A percentile compares a stretch with the other conserved stretches of the same genome.
phyloP scores from a whole-genome alignment of 2,888 invertebrate species.

The Ophion ellenae region DNA sequence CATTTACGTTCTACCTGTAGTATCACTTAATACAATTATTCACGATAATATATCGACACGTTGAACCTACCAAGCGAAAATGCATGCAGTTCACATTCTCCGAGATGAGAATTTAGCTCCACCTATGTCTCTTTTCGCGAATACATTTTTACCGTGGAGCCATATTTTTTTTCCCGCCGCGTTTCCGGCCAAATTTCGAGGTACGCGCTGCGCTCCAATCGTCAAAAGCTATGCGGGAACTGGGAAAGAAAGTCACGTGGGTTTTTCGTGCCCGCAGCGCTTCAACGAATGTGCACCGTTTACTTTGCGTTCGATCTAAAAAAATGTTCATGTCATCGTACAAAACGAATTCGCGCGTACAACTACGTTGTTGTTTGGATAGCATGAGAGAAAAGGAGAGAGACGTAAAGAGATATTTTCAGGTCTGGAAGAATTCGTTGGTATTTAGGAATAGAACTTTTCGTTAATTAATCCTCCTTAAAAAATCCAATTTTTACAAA shows the following conservation, averaged over 20 bases:
- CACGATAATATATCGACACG: constrained; percentile 24
- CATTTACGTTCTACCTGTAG: constrained; percentile 47
- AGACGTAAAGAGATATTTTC: neutral
- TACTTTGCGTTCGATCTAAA: neutral
- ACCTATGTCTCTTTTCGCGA: constrained; percentile 12
- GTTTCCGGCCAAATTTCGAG: neutral
- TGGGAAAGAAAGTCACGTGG: neutral
- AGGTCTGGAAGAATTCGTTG: neutral
- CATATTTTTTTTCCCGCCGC: neutral
- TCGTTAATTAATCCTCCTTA: neutral
- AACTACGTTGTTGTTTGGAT: neutral
- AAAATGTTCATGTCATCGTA: neutral
- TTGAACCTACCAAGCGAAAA: constrained; percentile 55
- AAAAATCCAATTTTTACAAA: neutral
- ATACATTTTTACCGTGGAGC: neutral
- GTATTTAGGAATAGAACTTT: neutral
- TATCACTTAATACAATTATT: neutral
- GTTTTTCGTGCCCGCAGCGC: neutral
- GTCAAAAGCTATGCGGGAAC: neutral
- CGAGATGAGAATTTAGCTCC: constrained; percentile 45
- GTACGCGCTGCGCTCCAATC: neutral
- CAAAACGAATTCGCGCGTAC: neutral
- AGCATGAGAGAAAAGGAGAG: neutral
- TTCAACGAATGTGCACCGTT: neutral
- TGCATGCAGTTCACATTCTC: constrained; percentile 46